Base-by-base conservation (phyloP, 2,797 vertebrate species). In the Sternotherus odoratus region DNA sequence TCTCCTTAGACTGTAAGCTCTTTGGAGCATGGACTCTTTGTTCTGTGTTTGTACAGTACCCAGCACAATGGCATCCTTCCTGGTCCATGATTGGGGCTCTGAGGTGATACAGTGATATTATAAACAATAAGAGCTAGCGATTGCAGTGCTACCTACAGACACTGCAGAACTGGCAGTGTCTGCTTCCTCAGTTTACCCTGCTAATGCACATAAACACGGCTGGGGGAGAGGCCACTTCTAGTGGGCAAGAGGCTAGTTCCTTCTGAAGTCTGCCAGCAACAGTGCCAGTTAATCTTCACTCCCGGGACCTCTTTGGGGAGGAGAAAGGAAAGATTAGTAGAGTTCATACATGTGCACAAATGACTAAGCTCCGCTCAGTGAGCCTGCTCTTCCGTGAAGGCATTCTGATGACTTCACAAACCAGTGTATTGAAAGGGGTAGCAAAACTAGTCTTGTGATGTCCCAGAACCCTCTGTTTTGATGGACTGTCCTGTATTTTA, bases 311-410 rank as follows among this genome's bases (percentile, higher is more conserved):
- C 75, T 12, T 6, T 63, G 26, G 33, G 69, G 46, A 77, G 86
- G 36, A 66, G 36, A 88, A 21, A 79, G 43, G 30, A 89, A 90
- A 54, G 36, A 77, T 82, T 39, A 77, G 57, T 77, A 80, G 88
- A 85, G 53, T 91, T 91, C 93, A 51, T 87, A 82, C 57, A 60
- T 84, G 23, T 77, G 39, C 23, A 88, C 7, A 82, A 86, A 83
- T 2, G 12, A 28, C 2, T 85, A 54, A 84, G 43, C 50, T 60
- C 33, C 69, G 39, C 83, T 85, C 75, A 48, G 46, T 75, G 43
- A 48, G 43, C 12, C 43, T 48, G 72, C 39, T 48, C 72, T 75
- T 75, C 69, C 39, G 5, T 48, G 43, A 75, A 75, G 13, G 26
- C 2, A 75, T 75, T 75, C 43, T 75, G 72, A 48, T 75, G 72